Evolutionary conservation across 1,140 invertebrate genomes (phyloP), one percentile per base, ranked within the genome.

Genomic region (Ceratoteleas bidentatus): DNA sequence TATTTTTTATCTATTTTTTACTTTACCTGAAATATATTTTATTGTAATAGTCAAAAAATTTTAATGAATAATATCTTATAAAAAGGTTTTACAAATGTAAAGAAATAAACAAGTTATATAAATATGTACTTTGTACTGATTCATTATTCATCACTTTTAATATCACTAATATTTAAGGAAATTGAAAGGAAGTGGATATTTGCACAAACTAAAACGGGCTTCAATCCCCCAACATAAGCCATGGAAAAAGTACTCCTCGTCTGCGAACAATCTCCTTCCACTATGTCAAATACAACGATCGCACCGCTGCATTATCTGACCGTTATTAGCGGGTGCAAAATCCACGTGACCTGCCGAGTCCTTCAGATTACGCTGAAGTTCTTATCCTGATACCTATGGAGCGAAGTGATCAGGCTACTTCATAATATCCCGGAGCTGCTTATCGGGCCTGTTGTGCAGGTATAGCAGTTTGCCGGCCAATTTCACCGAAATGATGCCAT

Each of bases 291-390:
- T 45, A 99, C 93, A 77, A 99, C 95, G 70, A 99, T 93, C 14
- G 98, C 98, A 49, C 98, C 98, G 93, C 99, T 99, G 91, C 98
- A 99, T 0, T 99, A 93, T 76, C 98, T 92, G 0, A 99, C 96
- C 3, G 99, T 98, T 0, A 98, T 98, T 0, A 95, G 96, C 99
- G 50, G 96, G 96, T 4, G 97, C 96, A 92, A 99, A 99, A 92
- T 99, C 98, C n/a, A 99, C 98, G 92, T 99, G 99, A 0, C 99
- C 99, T 0, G 99, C 99, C 2, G 98, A 99, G 92, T 99, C 99
- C 73, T 99, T 99, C 2, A 99, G 89, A 93, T 99, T 99, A 99
- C 93, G 9, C 99, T 89, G 90, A 94, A 97, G 64, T 96, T 94
- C 49, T 92, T 84, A 9, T 90, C 34, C 10, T 88, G 56, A 57